Base-by-base conservation (phyloP, 2,888 invertebrate genomes). In the Limenitis camilla region DNA sequence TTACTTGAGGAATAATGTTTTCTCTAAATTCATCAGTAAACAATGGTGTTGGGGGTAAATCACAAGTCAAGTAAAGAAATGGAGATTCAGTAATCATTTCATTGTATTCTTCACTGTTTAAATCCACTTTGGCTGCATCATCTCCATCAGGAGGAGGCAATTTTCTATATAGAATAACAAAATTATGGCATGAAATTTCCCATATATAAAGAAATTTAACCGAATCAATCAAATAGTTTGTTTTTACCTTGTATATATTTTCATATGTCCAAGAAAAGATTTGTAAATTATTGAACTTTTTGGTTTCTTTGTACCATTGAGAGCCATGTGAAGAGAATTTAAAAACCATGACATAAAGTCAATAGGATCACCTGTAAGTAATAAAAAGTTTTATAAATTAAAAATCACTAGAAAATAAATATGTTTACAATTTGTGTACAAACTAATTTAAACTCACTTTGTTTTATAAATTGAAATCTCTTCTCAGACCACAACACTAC, bases 341-440 rank as follows among this genome's bases (percentile, higher is more conserved):
- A 99, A 86, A 74, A 99, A 96, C 99, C 99, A 99, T 0, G 97
- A 98, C 52, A 99, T 86, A 75, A 99, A 99, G 72, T 98, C 97
- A 54, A 99, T 94, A 0, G 99, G 97, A 88, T 99, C 99, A 66
- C 98, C 96, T 95, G 66, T 5, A 68, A 71, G 55, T 32, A 40
- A 52, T 52, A 35, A 35, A 38, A 38, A 4, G 28, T 44, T n/a
- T n/a, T 19, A 32, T 32, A 29, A n/a, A 33, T 31, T 35, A 11
- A 7, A 28, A 11, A 11, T 46, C 11, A 40, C 19, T 35, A 5
- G 4, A 36, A 6, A 36, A 36, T 10, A 36, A 35, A 5, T 35
- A n/a, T 10, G 10, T 36, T 9, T 9, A 6, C 7, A 35, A 35
- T 35, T 5, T 10, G n/a, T 35, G 4, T 5, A n/a, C n/a, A n/a